A percentile compares a stretch with the other conserved stretches of the same genome.
phyloP scores from a whole-genome alignment of 1,140 invertebrate genomes.

The Episyrphus balteatus region DNA sequence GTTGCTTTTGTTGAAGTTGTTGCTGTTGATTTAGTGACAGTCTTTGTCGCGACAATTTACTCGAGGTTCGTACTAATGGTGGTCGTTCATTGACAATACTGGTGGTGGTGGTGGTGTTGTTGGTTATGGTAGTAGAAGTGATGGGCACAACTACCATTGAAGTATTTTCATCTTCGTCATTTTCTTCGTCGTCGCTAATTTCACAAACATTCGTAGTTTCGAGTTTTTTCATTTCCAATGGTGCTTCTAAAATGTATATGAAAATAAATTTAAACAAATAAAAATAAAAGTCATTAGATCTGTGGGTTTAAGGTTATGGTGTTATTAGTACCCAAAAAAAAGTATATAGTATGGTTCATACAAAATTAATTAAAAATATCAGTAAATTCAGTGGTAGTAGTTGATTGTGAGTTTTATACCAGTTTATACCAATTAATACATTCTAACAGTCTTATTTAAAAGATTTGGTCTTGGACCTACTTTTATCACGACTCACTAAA shows the following conservation, averaged over 20 bases:
- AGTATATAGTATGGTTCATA: too few relatives aligned
- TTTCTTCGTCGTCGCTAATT: slow-evolving; percentile 26
- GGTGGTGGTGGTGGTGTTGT: neutral
- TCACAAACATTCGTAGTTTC: slow-evolving; percentile 29
- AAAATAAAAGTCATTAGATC: neutral
- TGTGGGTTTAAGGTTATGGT: too few relatives aligned
- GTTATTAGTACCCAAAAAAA: too few relatives aligned
- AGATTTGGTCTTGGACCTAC: too few relatives aligned
- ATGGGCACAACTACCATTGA: neutral
- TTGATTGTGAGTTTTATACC: too few relatives aligned
- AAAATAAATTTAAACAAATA: neutral
- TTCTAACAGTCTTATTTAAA: too few relatives aligned
- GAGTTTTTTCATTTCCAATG: slow-evolving; percentile 31
- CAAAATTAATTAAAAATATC: too few relatives aligned
- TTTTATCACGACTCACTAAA: too few relatives aligned
- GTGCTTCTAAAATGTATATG: slow-evolving; percentile 17
- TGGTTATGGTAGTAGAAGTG: too few relatives aligned
- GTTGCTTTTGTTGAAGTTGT: slow-evolving; percentile 11
- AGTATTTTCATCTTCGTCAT: slow-evolving; percentile 1
- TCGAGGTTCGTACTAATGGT: slow-evolving; percentile 1
- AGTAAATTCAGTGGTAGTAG: too few relatives aligned
- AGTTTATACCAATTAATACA: too few relatives aligned
- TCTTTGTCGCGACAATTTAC: slow-evolving; percentile 27
- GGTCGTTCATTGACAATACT: slow-evolving; percentile 2
- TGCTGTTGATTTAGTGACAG: slow-evolving; percentile 24